Evolutionary conservation across 2,113 vertebrate genomes (phyloP).

Genomic region (Spheniscus mendiculus): DNA sequence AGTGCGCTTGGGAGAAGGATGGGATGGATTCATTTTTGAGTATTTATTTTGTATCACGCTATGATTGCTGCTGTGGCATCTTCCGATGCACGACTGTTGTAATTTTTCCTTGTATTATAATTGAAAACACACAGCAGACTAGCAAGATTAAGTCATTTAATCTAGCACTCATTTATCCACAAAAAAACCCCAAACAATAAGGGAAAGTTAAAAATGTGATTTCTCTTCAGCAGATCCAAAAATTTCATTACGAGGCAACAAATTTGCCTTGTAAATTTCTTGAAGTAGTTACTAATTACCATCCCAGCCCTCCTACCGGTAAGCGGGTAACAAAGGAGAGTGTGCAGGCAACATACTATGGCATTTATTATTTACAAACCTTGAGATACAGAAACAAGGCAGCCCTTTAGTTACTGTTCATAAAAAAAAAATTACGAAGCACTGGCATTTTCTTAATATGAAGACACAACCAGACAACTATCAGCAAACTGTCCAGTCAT

Average conservation of each 20-base stretch:
- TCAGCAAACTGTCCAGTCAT: not conserved
- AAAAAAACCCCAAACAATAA: not conserved
- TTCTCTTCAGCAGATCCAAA: not conserved
- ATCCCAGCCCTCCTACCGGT: constrained; percentile 6
- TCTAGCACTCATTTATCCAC: not conserved
- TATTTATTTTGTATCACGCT: not conserved
- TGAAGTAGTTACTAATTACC: not conserved
- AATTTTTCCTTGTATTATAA: not conserved
- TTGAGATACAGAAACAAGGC: constrained; percentile 80
- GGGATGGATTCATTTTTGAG: not conserved
- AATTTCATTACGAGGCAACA: not conserved
- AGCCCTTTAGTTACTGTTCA: constrained; percentile 88
- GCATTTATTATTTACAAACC: constrained; percentile 83
- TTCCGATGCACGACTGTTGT: not conserved
- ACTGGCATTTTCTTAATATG: constrained; percentile 25
- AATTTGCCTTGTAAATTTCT: not conserved
- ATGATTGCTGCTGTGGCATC: not conserved
- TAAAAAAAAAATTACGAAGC: constrained; percentile 79
- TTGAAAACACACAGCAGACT: not conserved
- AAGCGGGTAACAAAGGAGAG: constrained; percentile 61
- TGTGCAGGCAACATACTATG: constrained; percentile 80
- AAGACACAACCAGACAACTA: not conserved
- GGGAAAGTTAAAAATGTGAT: not conserved
- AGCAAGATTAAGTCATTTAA: not conserved
- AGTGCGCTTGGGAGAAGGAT: not conserved